phyloP scores from a whole-genome alignment of 2,888 invertebrate species.

The Anodontia alba region DNA sequence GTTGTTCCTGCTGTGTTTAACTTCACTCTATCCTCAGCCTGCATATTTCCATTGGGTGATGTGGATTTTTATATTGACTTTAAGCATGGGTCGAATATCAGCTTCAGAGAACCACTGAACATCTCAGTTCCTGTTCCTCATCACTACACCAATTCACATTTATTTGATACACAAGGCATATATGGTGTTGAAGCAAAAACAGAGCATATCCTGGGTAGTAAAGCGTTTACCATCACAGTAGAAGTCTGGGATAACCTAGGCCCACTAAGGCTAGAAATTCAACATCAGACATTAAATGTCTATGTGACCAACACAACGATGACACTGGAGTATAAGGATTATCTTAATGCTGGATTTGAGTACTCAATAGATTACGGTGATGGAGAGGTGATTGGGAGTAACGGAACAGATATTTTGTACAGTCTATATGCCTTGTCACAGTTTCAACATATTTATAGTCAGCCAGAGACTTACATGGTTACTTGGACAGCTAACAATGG shows the following conservation, averaged over 20 bases:
- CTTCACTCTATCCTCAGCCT: not conserved
- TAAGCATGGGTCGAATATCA: not conserved
- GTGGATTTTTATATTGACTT: not conserved
- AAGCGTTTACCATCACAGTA: constrained; percentile 16
- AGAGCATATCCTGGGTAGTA: constrained; percentile 31
- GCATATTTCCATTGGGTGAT: not conserved
- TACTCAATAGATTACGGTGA: constrained; percentile 46
- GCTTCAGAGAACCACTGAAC: not conserved
- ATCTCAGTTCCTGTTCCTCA: not conserved
- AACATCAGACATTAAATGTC: constrained; percentile 29
- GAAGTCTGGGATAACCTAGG: constrained; percentile 44
- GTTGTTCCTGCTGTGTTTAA: not conserved
- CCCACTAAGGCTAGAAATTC: constrained; percentile 27
- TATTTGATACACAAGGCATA: constrained; percentile 44
- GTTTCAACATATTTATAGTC: not conserved
- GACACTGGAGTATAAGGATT: constrained; percentile 41
- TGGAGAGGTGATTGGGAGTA: not conserved
- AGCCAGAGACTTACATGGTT: not conserved
- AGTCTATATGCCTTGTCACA: not conserved
- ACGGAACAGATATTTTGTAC: constrained; percentile 14
- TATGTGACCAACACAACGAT: constrained; percentile 53
- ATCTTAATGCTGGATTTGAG: constrained; percentile 41
- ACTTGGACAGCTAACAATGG: constrained; percentile 6
- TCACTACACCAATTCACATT: not conserved
- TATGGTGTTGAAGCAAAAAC: constrained; percentile 27